Evolutionary conservation across 2,888 invertebrate species (phyloP).

Genomic region (Neoscelio sp.): DNA sequence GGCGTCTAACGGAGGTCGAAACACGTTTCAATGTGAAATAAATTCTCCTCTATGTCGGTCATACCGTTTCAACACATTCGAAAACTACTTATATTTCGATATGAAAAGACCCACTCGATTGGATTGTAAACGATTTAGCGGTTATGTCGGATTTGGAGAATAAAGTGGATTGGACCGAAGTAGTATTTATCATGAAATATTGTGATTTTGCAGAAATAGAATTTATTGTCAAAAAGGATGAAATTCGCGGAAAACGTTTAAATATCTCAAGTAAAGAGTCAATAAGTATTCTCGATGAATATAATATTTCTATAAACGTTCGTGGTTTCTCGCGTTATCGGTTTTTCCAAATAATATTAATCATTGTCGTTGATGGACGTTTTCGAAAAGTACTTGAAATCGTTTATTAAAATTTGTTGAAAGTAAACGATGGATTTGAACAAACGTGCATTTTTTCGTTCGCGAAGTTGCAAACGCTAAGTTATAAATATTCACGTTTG

Average conservation of each 20-base stretch:
- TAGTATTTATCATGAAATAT: constrained; percentile 15
- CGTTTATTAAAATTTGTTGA: too few species aligned
- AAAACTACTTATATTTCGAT: constrained; percentile 40
- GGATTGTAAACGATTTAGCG: constrained; percentile 42
- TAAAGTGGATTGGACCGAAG: constrained; percentile 18
- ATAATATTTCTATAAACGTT: too few species aligned
- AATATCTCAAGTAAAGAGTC: background rate
- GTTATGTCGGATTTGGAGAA: constrained; percentile 32
- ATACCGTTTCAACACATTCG: constrained; percentile 11
- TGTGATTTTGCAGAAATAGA: constrained; percentile 21
- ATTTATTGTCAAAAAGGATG: background rate
- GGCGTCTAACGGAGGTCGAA: constrained; percentile 11
- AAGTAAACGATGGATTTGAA: too few species aligned
- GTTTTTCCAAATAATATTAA: too few species aligned
- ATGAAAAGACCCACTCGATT: constrained; percentile 35
- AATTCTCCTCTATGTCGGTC: constrained; percentile 33
- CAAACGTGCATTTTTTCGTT: too few species aligned
- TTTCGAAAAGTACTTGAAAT: too few species aligned
- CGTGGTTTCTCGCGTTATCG: too few species aligned
- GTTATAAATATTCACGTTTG: constrained; percentile 10
- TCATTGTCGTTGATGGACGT: too few species aligned
- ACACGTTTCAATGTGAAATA: constrained; percentile 35
- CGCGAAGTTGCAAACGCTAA: too few species aligned
- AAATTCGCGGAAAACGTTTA: background rate
- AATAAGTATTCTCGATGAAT: too few species aligned